Base-by-base conservation (phyloP, 2,113 vertebrate species). In the Rhegmatorhina hoffmannsi region DNA sequence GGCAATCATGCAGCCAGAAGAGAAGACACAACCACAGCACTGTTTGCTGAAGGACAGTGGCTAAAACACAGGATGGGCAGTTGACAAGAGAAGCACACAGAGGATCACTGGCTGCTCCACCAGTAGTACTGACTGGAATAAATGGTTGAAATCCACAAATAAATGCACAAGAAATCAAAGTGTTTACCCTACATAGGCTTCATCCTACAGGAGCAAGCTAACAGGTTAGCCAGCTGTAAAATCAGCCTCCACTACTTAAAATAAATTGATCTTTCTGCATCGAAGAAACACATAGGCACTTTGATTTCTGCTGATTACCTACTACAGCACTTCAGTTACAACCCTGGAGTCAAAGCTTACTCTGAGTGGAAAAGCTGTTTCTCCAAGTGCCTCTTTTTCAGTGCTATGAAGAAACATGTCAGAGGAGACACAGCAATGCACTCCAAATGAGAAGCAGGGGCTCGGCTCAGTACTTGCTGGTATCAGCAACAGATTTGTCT, bases 401-500 rank as follows among this genome's bases (percentile, higher is more conserved):
- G 90, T 88, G 80, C 90, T 90, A 96, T 75, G 95, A 95, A 94
- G 92, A 97, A 96, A 95, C 79, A 94, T 96, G 93, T 96, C 92
- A 96, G 92, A 96, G 92, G 92, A 92, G 95, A 84, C 80, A 91
- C 28, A 84, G 95, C 89, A 95, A 91, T 78, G 80, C 85, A 56
- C 56, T 40, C 81, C 88, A 81, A 73, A 62, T 52, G 31, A 82
- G 79, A 81, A 79, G n/a, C 43, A 23, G 64, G 86, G 86, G n/a
- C 70, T 70, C 18, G 2, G 46, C 58, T 94, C 93, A 40, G 92
- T 94, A 34, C 93, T 93, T 93, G 93, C 94, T 95, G 92, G 88
- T 95, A 95, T 94, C 91, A 97, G 95, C 94, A 97, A 96, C 93
- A 96, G 95, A 97, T 97, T 97, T 96, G 94, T 96, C 96, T 96